Evolutionary conservation across 2,888 invertebrate species (phyloP), one percentile per base, ranked within the genome.

Genomic region (Drosophila mimica): DNA sequence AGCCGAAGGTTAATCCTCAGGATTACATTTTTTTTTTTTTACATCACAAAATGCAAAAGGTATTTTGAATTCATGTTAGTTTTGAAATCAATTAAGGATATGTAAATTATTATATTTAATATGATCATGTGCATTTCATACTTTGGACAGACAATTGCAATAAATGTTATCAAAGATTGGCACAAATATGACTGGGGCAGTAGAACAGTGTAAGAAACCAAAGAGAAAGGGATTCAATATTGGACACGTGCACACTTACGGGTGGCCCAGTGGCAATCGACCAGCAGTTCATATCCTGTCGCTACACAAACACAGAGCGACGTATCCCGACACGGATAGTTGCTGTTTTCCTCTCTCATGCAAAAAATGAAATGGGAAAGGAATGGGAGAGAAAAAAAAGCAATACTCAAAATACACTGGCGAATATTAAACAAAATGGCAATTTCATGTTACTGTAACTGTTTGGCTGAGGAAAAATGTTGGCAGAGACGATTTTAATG

Each of bases 371-470:
- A 25, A 25, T 25, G 25, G 25, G 49, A 59, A 46, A 61, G 38
- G 30, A 46, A 57, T 20, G 34, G n/a, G n/a, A 59, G 31, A 34
- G 49, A 34, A 30, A 49, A 53, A 53, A 36, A 58, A 59, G 34
- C 57, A 64, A 67, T 54, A 58, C 70, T 70, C 68, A 60, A 81
- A 83, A 74, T 74, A 71, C 84, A 74, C 66, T 61, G 66, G 67
- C 87, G 83, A 86, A 81, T 86, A 83, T 83, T 83, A 89, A 89
- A 72, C 85, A 79, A 88, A 85, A 88, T 89, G 86, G 76, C 88
- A 89, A 82, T 89, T 82, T 84, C 69, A 75, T 75, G 79, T 76
- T 38, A 11, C 54, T 25, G 25, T 34, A 13, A 15, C 53, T 28
- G 38, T 28, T 43, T 61, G 61, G 66, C 71, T 57, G 63, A 69